Conservation (phyloP, 2,113 vertebrate genomes). For the Sinocyclocheilus anshuiensis region DNA sequence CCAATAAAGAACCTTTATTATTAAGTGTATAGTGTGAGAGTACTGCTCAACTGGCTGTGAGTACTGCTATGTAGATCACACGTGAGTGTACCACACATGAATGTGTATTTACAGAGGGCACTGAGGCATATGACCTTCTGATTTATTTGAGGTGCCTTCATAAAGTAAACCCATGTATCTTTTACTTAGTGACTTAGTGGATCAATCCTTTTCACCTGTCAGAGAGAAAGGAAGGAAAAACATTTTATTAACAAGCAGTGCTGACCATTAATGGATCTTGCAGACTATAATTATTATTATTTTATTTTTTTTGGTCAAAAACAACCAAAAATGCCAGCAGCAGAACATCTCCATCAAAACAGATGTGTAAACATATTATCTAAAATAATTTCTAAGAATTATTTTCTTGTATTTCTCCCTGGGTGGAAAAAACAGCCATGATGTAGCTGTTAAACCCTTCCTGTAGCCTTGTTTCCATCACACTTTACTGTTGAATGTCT, state of each 20-base stretch:
- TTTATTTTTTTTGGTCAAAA: not conserved
- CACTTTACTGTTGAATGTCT: not conserved
- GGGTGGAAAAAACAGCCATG: not conserved
- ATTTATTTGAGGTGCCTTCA: conserved; percentile 50
- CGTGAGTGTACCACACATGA: not conserved
- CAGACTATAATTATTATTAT: not conserved
- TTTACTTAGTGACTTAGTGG: conserved; percentile 27
- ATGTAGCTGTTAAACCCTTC: not conserved
- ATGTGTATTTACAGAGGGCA: conserved; percentile 51
- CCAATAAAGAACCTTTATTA: not conserved
- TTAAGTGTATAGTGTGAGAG: not conserved
- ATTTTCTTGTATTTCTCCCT: not conserved
- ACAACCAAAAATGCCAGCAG: not conserved
- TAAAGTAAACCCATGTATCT: conserved; percentile 42
- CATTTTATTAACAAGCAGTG: not conserved
- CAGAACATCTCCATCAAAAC: not conserved
- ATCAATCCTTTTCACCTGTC: conserved; percentile 32
- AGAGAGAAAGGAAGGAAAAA: not conserved
- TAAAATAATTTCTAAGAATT: not conserved
- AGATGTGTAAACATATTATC: not conserved
- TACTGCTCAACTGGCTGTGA: conserved; percentile 1
- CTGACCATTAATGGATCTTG: not conserved
- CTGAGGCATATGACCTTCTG: conserved; percentile 47
- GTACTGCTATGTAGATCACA: not conserved
- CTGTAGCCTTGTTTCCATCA: not conserved